Conservation (phyloP, 2,797 vertebrate genomes). For the Pachyuromys duprasi region DNA sequence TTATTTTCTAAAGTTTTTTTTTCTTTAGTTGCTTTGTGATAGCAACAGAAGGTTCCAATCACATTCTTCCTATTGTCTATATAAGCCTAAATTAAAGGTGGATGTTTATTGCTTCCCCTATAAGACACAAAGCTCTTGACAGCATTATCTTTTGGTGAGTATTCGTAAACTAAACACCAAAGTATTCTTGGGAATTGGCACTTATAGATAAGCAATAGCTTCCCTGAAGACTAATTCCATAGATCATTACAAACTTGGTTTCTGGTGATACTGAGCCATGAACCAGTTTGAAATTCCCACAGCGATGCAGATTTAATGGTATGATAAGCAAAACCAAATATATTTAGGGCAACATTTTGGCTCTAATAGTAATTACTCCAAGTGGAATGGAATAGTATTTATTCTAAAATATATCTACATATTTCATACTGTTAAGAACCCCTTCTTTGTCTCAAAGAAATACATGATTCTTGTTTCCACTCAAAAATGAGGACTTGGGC, state of each 20-base stretch:
- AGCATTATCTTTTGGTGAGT: background rate
- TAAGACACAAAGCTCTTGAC: background rate
- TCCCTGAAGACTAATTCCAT: background rate
- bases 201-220: background rate
- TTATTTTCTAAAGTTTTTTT: background rate
- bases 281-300: background rate
- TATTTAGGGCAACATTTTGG: constrained; percentile 4
- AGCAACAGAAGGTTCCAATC: background rate
- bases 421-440: background rate
- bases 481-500: background rate
- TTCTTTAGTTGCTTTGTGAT: background rate
- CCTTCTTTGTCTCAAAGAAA: constrained; percentile 47
- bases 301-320: background rate
- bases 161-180: background rate
- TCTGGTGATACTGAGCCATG: background rate
- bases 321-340: constrained; percentile 12
- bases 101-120: background rate
- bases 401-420: background rate
- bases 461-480: background rate
- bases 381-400: constrained; percentile 6
- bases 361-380: background rate
- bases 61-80: background rate
- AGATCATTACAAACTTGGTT: background rate
- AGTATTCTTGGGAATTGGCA: background rate
- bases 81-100: background rate